Conservation (phyloP, 1,140 invertebrate species). For the Metaphire vulgaris region DNA sequence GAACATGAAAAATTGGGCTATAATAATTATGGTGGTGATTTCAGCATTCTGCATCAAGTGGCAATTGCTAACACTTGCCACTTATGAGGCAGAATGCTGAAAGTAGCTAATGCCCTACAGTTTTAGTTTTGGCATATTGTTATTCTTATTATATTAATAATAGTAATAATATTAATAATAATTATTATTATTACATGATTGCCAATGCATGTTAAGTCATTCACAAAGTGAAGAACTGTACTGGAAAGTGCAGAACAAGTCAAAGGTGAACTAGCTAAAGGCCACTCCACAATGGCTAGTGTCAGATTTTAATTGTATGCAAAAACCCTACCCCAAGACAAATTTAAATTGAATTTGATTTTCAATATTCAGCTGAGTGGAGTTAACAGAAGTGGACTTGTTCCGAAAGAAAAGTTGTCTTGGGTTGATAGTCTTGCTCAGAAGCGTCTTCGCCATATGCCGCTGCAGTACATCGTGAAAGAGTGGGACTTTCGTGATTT, state of each 20-base stretch:
- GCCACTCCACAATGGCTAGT: not conserved
- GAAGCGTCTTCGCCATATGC: conserved; percentile 39
- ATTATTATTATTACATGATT: not conserved
- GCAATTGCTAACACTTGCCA: too few species aligned
- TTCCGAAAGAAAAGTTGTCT: not conserved
- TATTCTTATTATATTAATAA: too few species aligned
- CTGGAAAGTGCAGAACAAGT: not conserved
- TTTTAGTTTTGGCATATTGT: too few species aligned
- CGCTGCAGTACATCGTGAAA: conserved; percentile 66
- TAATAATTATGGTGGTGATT: too few species aligned
- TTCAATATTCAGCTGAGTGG: not conserved
- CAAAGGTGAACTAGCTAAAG: not conserved
- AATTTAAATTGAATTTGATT: not conserved
- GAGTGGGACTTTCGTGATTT: conserved; percentile 68
- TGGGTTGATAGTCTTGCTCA: not conserved
- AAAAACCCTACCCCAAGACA: not conserved
- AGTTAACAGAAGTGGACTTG: not conserved
- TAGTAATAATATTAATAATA: too few species aligned
- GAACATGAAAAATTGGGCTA: too few species aligned
- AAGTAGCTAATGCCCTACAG: too few species aligned
- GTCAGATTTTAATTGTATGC: not conserved
- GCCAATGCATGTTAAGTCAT: not conserved
- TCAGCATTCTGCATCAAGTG: too few species aligned
- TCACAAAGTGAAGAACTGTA: not conserved
- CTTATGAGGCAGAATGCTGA: too few species aligned